These are phyloP conservation scores for Sebastes diaconus DNA, from an alignment of 2,797 vertebrate species.

Conservation along the genomic window DNA sequence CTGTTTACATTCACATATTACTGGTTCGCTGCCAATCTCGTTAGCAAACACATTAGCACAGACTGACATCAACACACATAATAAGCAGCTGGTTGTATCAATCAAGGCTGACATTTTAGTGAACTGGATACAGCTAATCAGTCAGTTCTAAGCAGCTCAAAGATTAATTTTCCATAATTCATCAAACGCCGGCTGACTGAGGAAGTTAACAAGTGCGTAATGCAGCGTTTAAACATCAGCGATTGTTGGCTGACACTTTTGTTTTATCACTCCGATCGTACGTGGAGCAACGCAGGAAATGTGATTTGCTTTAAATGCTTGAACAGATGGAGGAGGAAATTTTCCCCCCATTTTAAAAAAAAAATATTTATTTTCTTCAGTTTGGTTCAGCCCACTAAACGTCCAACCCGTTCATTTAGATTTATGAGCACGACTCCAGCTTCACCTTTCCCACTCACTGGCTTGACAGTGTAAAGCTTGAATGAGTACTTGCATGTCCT, in stretches of 20 bases:
- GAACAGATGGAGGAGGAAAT: not conserved
- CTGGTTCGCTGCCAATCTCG: slow-evolving; percentile 72
- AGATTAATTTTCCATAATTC: slow-evolving; percentile 65
- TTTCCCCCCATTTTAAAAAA: not conserved
- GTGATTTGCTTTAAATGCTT: not conserved
- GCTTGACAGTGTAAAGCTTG: slow-evolving; percentile 19
- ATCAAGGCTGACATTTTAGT: slow-evolving; percentile 67
- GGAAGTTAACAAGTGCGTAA: slow-evolving; percentile 57
- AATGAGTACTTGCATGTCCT: slow-evolving; percentile 5
- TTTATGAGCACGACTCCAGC: slow-evolving; percentile 15
- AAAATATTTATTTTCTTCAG: not conserved
- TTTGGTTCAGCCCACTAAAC: slow-evolving; percentile 1
- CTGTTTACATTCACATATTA: slow-evolving; percentile 70
- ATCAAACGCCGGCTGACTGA: slow-evolving; percentile 50
- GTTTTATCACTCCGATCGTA: slow-evolving; percentile 13
- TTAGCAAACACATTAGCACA: slow-evolving; percentile 76
- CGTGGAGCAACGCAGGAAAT: not conserved
- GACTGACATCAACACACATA: slow-evolving; percentile 71
- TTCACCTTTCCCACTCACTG: slow-evolving; percentile 23
- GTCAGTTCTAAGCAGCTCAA: slow-evolving; percentile 63
- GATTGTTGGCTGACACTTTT: slow-evolving; percentile 21
- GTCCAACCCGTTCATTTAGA: slow-evolving; percentile 10
- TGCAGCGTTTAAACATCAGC: slow-evolving; percentile 29
- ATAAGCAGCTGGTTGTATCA: slow-evolving; percentile 74
- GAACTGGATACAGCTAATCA: slow-evolving; percentile 72